Percentiles rank a stretch among this genome's conserved stretches.
These are phyloP conservation scores for Recurvirostra avosetta DNA, from an alignment of 2,113 vertebrate genomes.

Conservation along the genomic window DNA sequence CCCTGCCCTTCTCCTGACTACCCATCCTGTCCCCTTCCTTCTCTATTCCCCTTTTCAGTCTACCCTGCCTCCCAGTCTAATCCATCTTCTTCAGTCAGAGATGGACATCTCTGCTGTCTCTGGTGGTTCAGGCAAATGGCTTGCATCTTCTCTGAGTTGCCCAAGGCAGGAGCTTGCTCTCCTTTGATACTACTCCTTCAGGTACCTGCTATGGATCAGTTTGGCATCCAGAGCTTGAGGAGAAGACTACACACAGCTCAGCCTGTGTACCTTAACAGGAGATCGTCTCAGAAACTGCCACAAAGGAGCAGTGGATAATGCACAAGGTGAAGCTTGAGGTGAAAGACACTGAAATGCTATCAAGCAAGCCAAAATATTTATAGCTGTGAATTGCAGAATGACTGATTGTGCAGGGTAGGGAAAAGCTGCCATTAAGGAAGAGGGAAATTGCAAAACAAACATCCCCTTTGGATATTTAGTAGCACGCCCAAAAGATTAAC, in stretches of 20 bases:
- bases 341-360: not conserved
- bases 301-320: not conserved
- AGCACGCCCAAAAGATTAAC: conserved; percentile 36
- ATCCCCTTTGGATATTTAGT: conserved; percentile 41
- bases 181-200: not conserved
- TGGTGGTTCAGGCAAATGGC: not conserved
- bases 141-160: not conserved
- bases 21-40: not conserved
- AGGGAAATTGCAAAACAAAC: conserved; percentile 46
- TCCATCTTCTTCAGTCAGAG: not conserved
- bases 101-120: not conserved
- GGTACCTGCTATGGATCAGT: not conserved
- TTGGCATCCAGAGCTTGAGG: not conserved
- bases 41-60: not conserved
- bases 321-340: not conserved
- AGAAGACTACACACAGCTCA: not conserved
- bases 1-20: not conserved
- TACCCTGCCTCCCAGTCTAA: not conserved
- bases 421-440: conserved; percentile 37
- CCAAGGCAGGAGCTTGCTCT: not conserved
- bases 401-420: not conserved
- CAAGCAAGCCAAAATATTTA: conserved; percentile 29
- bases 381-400: not conserved
- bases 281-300: not conserved
- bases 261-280: not conserved